Percentiles rank a stretch among this genome's conserved stretches.
Conservation (phyloP, 2,797 vertebrate species). For the Parauchenoglanis ngamensis region DNA sequence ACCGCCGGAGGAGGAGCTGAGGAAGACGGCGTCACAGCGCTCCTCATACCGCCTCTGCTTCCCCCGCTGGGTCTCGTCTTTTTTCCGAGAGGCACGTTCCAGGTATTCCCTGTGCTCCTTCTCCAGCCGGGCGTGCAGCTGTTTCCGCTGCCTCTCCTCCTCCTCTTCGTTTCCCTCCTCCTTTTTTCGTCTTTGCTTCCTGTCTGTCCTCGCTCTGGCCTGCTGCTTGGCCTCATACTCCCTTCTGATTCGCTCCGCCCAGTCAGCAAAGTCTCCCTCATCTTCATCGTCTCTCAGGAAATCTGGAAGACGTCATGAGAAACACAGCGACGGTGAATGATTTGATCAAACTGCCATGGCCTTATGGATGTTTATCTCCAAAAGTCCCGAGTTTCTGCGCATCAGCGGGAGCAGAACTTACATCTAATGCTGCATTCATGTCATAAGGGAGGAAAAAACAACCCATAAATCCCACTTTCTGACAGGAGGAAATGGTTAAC, state of each 20-base stretch:
- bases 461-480: background rate
- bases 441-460: background rate
- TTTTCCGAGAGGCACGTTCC: slow-evolving; percentile 74
- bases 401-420: background rate
- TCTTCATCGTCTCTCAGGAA: slow-evolving; percentile 71
- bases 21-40: slow-evolving; percentile 69
- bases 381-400: background rate
- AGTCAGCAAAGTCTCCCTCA: slow-evolving; percentile 75
- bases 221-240: slow-evolving; percentile 78
- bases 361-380: background rate
- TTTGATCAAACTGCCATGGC: background rate
- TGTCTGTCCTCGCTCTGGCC: slow-evolving; percentile 66
- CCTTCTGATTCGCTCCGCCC: slow-evolving; percentile 76
- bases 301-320: slow-evolving; percentile 50
- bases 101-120: slow-evolving; percentile 79
- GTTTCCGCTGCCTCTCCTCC: slow-evolving; percentile 58
- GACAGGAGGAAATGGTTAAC: background rate
- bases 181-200: slow-evolving; percentile 45
- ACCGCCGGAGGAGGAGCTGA: background rate
- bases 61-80: slow-evolving; percentile 73
- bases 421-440: background rate
- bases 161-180: slow-evolving; percentile 51
- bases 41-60: slow-evolving; percentile 74
- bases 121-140: slow-evolving; percentile 66
- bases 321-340: background rate